These are phyloP conservation scores for Passer domesticus DNA, from an alignment of 2,113 vertebrate genomes.

Conservation along the genomic window DNA sequence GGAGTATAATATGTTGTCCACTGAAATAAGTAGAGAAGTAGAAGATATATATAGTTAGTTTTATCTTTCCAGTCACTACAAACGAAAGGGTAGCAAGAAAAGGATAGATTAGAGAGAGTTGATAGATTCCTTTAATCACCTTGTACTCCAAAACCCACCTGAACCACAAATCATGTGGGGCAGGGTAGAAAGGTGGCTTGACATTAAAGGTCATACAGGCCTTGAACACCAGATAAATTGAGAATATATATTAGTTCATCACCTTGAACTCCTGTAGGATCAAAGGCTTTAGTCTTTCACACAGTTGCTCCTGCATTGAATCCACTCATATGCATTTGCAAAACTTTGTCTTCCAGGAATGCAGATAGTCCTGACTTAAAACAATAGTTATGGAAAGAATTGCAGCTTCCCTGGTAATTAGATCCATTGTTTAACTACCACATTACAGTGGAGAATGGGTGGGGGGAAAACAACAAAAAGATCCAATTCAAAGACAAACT, in stretches of 20 bases:
- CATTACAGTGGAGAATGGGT: not conserved
- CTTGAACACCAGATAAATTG: not conserved
- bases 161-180: not conserved
- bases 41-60: not conserved
- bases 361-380: not conserved
- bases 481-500: not conserved
- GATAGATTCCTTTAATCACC: not conserved
- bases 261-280: not conserved
- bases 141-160: not conserved
- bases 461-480: not conserved
- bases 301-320: not conserved
- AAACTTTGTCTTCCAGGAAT: not conserved
- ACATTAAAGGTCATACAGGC: not conserved
- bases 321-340: not conserved
- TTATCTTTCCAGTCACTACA: not conserved
- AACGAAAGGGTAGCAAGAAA: not conserved
- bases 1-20: not conserved
- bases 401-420: not conserved
- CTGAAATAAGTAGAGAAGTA: not conserved
- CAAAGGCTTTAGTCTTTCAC: not conserved
- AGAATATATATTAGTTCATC: not conserved
- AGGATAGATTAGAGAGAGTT: not conserved
- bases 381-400: not conserved
- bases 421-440: not conserved
- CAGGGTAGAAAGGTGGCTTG: not conserved